phyloP scores from a whole-genome alignment of 1,140 invertebrate genomes.

The silkworm (Bombyx mori) region DNA sequence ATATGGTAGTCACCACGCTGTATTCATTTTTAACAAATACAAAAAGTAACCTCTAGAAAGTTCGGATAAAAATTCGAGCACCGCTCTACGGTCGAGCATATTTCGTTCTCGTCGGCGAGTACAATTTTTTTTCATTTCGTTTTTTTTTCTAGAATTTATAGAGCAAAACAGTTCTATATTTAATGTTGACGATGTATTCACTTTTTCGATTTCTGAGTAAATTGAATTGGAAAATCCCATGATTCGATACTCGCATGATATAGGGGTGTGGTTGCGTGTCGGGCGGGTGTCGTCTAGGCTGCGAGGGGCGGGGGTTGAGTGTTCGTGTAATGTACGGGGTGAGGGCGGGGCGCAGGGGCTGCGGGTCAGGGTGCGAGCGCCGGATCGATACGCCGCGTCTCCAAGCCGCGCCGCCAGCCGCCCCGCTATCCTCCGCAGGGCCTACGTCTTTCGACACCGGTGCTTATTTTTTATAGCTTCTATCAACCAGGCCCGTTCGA shows the following conservation, averaged over 20 bases:
- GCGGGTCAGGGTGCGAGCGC: slow-evolving; percentile 19
- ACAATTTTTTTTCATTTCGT: background rate
- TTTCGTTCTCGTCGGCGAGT: background rate
- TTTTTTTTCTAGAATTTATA: background rate
- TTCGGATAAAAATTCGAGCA: slow-evolving; percentile 14
- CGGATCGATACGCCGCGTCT: slow-evolving; percentile 39
- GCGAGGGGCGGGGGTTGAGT: slow-evolving; percentile 45
- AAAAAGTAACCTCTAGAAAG: slow-evolving; percentile 26
- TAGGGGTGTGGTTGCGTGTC: slow-evolving; percentile 61
- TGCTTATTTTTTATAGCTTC: slow-evolving; percentile 62
- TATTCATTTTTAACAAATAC: slow-evolving; percentile 43
- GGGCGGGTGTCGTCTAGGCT: slow-evolving; percentile 26
- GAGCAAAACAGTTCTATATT: background rate
- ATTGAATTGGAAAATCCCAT: slow-evolving; percentile 69
- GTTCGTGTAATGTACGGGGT: slow-evolving; percentile 51
- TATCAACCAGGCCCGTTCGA: slow-evolving; percentile 55
- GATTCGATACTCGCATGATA: slow-evolving; percentile 52
- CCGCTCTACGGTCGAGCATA: slow-evolving; percentile 13
- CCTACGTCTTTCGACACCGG: slow-evolving; percentile 66
- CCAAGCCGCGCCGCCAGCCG: slow-evolving; percentile 49
- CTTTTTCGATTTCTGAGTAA: slow-evolving; percentile 44
- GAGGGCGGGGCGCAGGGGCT: slow-evolving; percentile 22
- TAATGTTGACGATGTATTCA: slow-evolving; percentile 12
- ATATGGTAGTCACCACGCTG: slow-evolving; percentile 51
- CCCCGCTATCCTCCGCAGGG: slow-evolving; percentile 53